These are phyloP conservation scores for Gymnoscopelus braueri DNA, from an alignment of 2,797 vertebrate genomes.

Conservation along the genomic window DNA sequence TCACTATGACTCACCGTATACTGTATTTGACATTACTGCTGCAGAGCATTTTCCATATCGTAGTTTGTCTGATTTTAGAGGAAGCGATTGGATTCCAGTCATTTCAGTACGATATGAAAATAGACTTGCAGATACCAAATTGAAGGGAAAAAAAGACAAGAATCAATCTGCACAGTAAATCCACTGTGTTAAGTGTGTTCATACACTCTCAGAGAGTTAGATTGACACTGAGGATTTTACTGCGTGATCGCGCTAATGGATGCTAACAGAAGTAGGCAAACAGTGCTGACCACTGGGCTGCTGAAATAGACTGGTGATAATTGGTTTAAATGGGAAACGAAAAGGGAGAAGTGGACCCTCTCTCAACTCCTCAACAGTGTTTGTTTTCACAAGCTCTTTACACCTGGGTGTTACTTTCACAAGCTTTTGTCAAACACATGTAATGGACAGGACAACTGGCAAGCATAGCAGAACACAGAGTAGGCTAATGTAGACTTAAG, in stretches of 20 bases:
- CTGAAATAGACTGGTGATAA: conserved; percentile 47
- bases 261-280: conserved; percentile 44
- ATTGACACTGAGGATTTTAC: too few species aligned
- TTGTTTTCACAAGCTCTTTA: conserved; percentile 76
- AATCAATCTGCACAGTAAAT: too few species aligned
- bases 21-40: too few species aligned
- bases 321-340: conserved; percentile 60
- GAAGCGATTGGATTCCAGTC: too few species aligned
- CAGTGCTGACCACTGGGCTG: conserved; percentile 14
- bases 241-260: conserved; percentile 10
- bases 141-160: conserved; percentile 2
- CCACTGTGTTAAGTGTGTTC: too few species aligned
- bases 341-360: conserved; percentile 41
- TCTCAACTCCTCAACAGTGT: conserved; percentile 61
- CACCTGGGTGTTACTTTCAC: conserved; percentile 73
- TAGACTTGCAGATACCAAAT: too few species aligned
- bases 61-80: too few species aligned
- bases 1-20: too few species aligned
- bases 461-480: conserved; percentile 7
- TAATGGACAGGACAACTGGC: conserved; percentile 74
- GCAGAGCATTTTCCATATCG: too few species aligned
- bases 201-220: too few species aligned
- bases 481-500: too few species aligned
- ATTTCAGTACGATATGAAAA: too few species aligned
- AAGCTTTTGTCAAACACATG: conserved; percentile 67